Conservation (phyloP, 2,888 invertebrate species). For the Maniola hyperantus region DNA sequence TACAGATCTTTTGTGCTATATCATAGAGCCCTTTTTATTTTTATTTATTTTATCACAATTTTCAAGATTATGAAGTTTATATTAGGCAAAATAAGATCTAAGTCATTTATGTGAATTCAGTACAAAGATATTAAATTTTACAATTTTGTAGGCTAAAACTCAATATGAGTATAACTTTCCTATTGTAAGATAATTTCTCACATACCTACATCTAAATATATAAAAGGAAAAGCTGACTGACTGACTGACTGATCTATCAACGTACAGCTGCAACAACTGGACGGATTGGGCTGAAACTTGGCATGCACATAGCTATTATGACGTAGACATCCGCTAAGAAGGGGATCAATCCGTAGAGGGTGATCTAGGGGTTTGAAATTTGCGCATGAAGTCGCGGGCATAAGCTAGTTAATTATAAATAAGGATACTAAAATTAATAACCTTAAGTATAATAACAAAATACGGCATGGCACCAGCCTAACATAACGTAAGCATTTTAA, state of each 20-base stretch:
- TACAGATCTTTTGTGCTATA: conserved; percentile 11
- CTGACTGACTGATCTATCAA: too few relatives aligned
- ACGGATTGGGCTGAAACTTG: too few relatives aligned
- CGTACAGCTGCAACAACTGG: too few relatives aligned
- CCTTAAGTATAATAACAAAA: conserved; percentile 10
- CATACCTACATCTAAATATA: too few relatives aligned
- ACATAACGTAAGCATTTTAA: not conserved
- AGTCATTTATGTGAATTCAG: not conserved
- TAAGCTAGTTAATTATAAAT: not conserved
- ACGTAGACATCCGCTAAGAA: too few relatives aligned
- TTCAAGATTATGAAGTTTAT: not conserved
- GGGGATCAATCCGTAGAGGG: too few relatives aligned
- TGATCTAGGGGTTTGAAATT: too few relatives aligned
- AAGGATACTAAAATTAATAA: not conserved
- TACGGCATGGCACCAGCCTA: not conserved
- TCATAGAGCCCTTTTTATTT: not conserved
- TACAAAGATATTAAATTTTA: not conserved
- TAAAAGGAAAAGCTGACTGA: too few relatives aligned
- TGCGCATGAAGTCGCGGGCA: too few relatives aligned
- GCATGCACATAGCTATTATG: too few relatives aligned
- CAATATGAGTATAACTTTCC: conserved; percentile 12
- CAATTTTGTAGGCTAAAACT: not conserved
- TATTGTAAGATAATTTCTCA: not conserved
- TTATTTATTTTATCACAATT: not conserved
- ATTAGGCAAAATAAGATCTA: not conserved